Conservation (phyloP, 2,797 vertebrate genomes). For the Menidia menidia region DNA sequence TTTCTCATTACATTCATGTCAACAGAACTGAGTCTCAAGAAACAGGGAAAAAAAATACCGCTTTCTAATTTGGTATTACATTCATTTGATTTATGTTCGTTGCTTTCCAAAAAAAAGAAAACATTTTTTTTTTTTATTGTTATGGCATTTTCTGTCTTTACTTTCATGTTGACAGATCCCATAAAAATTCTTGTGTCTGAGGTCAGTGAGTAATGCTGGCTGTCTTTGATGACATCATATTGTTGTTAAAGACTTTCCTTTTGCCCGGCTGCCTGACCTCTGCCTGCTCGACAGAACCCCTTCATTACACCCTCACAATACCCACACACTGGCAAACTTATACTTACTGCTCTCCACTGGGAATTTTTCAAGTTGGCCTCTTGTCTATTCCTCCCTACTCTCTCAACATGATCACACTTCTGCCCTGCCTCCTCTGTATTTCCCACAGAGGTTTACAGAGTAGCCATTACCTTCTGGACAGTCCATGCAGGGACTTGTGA, state of each 20-base stretch:
- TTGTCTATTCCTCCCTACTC: conserved; percentile 48
- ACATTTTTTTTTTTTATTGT: conserved; percentile 25
- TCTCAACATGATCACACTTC: conserved; percentile 49
- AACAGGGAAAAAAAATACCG: conserved; percentile 13
- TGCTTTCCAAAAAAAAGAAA: conserved; percentile 2
- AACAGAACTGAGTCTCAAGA: conserved; percentile 33
- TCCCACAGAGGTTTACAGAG: conserved; percentile 59
- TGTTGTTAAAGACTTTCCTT: conserved; percentile 71
- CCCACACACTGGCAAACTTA: conserved; percentile 71
- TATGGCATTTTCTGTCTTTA: conserved; percentile 30
- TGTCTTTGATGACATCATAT: conserved; percentile 84
- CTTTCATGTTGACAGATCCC: conserved; percentile 63
- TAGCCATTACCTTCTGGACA: conserved; percentile 47
- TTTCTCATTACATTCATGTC: conserved; percentile 30
- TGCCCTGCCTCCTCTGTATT: conserved; percentile 55
- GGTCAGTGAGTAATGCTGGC: conserved; percentile 78
- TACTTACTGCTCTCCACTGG: conserved; percentile 66
- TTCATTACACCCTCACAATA: conserved; percentile 78
- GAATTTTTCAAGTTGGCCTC: conserved; percentile 54
- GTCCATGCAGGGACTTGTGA: conserved; percentile 33
- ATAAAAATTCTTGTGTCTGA: conserved; percentile 78
- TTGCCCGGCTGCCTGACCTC: conserved; percentile 76
- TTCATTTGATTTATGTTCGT: conserved; percentile 29
- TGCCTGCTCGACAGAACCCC: conserved; percentile 72
- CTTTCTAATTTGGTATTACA: conserved; percentile 26